Conservation (phyloP, 2,113 vertebrate species). For the Theropithecus gelada region DNA sequence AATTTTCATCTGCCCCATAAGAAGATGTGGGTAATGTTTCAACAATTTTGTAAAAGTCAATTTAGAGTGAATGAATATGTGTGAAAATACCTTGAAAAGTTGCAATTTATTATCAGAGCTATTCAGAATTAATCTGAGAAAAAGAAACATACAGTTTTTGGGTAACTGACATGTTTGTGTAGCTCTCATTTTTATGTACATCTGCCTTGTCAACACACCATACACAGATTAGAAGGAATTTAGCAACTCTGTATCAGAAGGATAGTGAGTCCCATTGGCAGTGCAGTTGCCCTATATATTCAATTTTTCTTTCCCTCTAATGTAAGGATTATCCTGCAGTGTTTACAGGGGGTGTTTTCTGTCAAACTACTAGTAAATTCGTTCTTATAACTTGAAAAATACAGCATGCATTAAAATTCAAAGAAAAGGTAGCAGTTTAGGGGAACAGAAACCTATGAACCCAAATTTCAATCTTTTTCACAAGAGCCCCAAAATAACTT, state of each 20-base stretch:
- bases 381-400: neutral
- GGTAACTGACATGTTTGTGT: neutral
- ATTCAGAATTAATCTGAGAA: neutral
- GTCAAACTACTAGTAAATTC: neutral
- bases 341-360: neutral
- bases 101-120: neutral
- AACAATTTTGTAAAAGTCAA: neutral
- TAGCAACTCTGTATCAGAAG: neutral
- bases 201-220: neutral
- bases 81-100: neutral
- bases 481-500: neutral
- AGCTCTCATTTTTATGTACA: neutral
- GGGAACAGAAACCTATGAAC: neutral
- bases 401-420: neutral
- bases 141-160: neutral
- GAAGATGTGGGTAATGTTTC: neutral
- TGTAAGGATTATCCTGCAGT: neutral
- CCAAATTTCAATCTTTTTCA: neutral
- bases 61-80: neutral
- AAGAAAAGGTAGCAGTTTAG: neutral
- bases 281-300: neutral
- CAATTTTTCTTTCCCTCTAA: too few relatives aligned
- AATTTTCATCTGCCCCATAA: neutral
- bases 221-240: neutral
- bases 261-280: too few relatives aligned